Conservation (phyloP, 1,140 invertebrate genomes). For the Rhopalosiphum maidis region DNA sequence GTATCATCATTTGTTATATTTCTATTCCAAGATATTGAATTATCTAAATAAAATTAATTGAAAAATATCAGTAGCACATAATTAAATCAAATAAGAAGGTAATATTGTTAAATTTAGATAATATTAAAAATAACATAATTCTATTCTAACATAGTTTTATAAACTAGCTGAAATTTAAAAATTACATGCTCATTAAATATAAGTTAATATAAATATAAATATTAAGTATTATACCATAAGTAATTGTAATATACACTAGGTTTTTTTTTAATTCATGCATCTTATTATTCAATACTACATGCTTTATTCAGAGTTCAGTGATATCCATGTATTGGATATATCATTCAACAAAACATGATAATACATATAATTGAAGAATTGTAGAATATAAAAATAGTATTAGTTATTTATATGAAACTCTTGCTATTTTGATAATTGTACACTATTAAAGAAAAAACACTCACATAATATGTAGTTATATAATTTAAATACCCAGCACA, state of each 20-base stretch:
- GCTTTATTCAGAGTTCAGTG: not conserved
- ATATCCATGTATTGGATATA: not conserved
- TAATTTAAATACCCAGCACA: not conserved
- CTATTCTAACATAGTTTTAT: no score
- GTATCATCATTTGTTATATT: constrained; percentile 55
- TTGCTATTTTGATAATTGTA: no score
- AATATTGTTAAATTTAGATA: not conserved
- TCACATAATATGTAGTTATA: no score
- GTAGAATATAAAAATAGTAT: not conserved
- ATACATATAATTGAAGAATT: not conserved
- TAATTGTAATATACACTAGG: not conserved
- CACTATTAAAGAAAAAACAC: no score
- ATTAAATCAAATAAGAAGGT: not conserved
- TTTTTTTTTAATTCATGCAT: not conserved
- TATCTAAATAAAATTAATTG: constrained; percentile 24
- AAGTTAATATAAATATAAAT: not conserved
- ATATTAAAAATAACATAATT: not conserved
- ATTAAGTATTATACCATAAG: not conserved
- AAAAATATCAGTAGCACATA: not conserved
- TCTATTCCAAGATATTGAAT: constrained; percentile 48
- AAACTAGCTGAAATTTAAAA: not conserved
- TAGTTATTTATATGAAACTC: no score
- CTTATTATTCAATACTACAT: not conserved
- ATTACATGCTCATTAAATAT: not conserved
- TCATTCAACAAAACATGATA: not conserved